phyloP scores from a whole-genome alignment of 1,140 invertebrate genomes.

The Brachystomella parvula region DNA sequence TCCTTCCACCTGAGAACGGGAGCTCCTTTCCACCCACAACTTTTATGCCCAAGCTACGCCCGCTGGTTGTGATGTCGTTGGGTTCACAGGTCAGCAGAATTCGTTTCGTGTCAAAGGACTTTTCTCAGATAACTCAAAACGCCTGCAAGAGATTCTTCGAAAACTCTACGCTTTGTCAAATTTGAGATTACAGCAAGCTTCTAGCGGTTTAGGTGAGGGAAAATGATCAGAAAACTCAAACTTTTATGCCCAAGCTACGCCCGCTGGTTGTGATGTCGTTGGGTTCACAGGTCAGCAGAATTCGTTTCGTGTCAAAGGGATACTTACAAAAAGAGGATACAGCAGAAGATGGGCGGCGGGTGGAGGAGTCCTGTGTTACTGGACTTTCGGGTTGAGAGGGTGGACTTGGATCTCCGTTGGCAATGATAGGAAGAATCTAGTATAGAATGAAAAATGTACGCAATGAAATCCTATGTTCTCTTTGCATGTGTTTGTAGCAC shows the following conservation, averaged over 20 bases:
- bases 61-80: constrained; percentile 50
- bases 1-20: constrained; percentile 46
- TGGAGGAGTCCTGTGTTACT: background rate
- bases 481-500: background rate
- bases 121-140: too few relatives aligned
- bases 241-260: constrained; percentile 50
- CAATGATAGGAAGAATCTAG: background rate
- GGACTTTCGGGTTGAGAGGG: background rate
- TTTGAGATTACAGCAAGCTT: too few relatives aligned
- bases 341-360: constrained; percentile 29
- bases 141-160: too few relatives aligned
- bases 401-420: background rate
- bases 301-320: constrained; percentile 45
- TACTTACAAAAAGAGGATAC: constrained; percentile 4
- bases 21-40: constrained; percentile 55
- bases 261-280: constrained; percentile 50
- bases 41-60: constrained; percentile 38
- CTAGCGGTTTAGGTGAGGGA: too few relatives aligned
- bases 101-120: constrained; percentile 45
- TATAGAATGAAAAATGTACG: background rate
- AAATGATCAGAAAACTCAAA: too few relatives aligned
- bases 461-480: background rate
- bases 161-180: too few relatives aligned
- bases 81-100: constrained; percentile 55
- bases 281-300: constrained; percentile 54